phyloP scores from a whole-genome alignment of 2,113 vertebrate genomes.

The Forbesichthys papilliferus region DNA sequence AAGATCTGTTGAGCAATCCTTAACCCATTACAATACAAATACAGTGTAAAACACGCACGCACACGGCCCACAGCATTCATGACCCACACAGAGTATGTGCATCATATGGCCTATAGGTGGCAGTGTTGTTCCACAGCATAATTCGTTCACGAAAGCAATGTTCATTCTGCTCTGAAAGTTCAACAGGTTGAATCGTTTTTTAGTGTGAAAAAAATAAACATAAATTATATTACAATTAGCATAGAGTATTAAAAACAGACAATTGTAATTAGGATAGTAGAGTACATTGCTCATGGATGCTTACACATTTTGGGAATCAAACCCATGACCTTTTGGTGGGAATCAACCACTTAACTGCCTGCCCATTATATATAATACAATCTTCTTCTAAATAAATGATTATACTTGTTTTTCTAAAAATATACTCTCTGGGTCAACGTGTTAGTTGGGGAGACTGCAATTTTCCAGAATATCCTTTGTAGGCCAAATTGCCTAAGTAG shows the following conservation, averaged over 20 bases:
- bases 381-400: too few species aligned
- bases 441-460: conserved; percentile 30
- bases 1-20: conserved; percentile 8
- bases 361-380: too few species aligned
- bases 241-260: too few species aligned
- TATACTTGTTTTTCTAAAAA: too few species aligned
- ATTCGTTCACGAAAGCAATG: neutral
- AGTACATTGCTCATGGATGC: too few species aligned
- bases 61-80: neutral
- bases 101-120: conserved; percentile 20
- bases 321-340: too few species aligned
- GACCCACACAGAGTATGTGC: neutral
- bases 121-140: conserved; percentile 27
- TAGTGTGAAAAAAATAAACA: neutral
- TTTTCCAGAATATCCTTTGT: conserved; percentile 80
- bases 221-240: neutral
- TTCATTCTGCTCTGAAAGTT: neutral
- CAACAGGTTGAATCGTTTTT: neutral
- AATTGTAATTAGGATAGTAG: too few species aligned
- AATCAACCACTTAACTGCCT: too few species aligned
- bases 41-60: neutral
- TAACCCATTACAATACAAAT: conserved; percentile 14
- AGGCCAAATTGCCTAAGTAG: conserved; percentile 80
- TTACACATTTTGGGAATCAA: too few species aligned
- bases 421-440: too few species aligned